Conservation (phyloP, 2,113 vertebrate species). For the Cromileptes altivelis region DNA sequence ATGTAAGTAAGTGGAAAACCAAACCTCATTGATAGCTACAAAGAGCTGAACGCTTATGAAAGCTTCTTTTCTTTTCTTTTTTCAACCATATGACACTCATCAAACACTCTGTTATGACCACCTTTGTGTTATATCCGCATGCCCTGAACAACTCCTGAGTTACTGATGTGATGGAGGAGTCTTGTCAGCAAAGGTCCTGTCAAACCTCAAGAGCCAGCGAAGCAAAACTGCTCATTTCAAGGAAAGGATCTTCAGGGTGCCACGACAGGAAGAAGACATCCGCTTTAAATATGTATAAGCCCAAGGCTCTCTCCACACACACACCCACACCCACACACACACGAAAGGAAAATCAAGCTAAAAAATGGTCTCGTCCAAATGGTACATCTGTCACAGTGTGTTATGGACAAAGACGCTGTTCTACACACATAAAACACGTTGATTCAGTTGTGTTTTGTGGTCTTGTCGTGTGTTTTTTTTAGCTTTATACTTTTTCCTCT, state of each 20-base stretch:
- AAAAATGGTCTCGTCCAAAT: constrained; percentile 38
- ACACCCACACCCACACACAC: not conserved
- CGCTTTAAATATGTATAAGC: constrained; percentile 73
- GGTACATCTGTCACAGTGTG: constrained; percentile 47
- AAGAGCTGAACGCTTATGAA: not conserved
- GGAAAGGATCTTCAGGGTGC: constrained; percentile 52
- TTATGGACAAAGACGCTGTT: not conserved
- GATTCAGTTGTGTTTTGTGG: constrained; percentile 7
- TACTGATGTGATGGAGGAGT: constrained; percentile 23
- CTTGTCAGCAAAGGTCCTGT: constrained; percentile 54
- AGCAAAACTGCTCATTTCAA: constrained; percentile 65
- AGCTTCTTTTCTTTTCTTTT: not conserved
- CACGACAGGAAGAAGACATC: constrained; percentile 65
- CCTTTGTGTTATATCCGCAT: not conserved
- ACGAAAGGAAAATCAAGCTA: constrained; percentile 25
- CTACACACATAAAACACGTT: not conserved
- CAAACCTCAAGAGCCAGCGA: constrained; percentile 62
- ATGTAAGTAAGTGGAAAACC: not conserved
- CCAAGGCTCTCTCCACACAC: constrained; percentile 19
- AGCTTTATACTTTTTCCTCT: not conserved
- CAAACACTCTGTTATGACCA: not conserved
- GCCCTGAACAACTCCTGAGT: constrained; percentile 12
- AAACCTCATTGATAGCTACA: not conserved
- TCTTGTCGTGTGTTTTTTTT: not conserved
- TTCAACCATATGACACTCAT: not conserved